Conservation (phyloP, 2,113 vertebrate species). For the Solea solea region DNA sequence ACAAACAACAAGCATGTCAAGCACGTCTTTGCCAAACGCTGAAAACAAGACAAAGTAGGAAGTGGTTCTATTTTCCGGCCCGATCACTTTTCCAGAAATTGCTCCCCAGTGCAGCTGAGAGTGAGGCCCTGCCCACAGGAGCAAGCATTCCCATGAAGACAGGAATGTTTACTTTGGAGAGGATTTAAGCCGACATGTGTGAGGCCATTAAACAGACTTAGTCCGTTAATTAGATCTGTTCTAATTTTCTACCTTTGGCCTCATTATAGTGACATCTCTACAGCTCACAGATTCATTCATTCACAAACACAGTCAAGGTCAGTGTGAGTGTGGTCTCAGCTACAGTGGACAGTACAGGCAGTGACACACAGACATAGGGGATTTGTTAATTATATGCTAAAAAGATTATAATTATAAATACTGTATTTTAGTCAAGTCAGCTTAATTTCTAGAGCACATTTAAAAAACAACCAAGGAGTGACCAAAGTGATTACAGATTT, state of each 20-base stretch:
- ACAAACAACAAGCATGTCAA: constrained; percentile 26
- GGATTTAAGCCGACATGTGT: constrained; percentile 69
- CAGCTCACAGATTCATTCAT: constrained; percentile 31
- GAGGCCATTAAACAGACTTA: constrained; percentile 63
- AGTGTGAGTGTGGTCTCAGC: constrained; percentile 28
- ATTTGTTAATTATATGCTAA: no score
- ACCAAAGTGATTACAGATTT: no score
- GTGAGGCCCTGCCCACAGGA: constrained; percentile 42
- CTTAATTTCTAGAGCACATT: no score
- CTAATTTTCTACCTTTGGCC: constrained; percentile 63
- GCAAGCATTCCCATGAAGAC: constrained; percentile 41
- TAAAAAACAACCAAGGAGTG: no score
- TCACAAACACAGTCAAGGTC: constrained; percentile 55
- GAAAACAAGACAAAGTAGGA: constrained; percentile 44
- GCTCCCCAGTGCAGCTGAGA: constrained; percentile 71
- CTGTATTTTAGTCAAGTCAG: no score
- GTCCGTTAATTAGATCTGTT: constrained; percentile 55
- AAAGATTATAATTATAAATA: no score
- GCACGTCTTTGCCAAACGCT: constrained; percentile 30
- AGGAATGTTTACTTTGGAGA: constrained; percentile 66
- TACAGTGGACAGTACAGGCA: no score
- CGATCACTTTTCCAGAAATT: constrained; percentile 68
- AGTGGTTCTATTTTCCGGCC: constrained; percentile 41
- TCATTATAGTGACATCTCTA: constrained; percentile 46
- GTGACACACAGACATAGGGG: no score